These are phyloP conservation scores for Ophiodon elongatus DNA, from an alignment of 2,113 vertebrate species.

Conservation along the genomic window DNA sequence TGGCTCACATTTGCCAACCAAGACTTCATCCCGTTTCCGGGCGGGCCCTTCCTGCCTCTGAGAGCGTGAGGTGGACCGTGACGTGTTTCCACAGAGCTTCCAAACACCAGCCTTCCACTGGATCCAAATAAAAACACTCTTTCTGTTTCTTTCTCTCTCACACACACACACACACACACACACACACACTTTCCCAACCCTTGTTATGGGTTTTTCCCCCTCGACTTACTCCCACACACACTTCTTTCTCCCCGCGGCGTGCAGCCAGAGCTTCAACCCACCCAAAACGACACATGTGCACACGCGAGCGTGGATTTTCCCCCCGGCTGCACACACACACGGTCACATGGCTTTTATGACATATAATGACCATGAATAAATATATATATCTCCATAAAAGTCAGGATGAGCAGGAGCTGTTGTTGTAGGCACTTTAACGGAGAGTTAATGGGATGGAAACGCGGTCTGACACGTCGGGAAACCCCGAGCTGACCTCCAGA, in stretches of 20 bases:
- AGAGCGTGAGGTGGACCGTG: no score
- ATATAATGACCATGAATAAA: constrained; percentile 3
- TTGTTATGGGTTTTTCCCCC: constrained; percentile 17
- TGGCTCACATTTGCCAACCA: no score
- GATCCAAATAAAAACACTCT: constrained; percentile 41
- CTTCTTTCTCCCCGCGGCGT: constrained; percentile 1
- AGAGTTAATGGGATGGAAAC: constrained; percentile 51
- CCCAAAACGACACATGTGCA: constrained; percentile 45
- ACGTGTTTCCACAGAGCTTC: constrained; percentile 48
- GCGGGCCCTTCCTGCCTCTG: no score
- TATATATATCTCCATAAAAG: background rate
- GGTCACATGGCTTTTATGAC: constrained; percentile 30
- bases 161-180: background rate
- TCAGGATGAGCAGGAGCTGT: constrained; percentile 20
- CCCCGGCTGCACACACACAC: constrained; percentile 5
- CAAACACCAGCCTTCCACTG: constrained; percentile 31
- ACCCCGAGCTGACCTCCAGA: constrained; percentile 41
- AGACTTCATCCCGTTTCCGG: no score
- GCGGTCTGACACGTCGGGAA: constrained; percentile 31
- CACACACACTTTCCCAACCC: constrained; percentile 1
- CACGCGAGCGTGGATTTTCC: constrained; percentile 1
- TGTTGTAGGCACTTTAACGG: constrained; percentile 26
- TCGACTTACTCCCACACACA: constrained; percentile 15
- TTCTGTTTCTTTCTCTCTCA: background rate
- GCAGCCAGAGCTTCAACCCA: constrained; percentile 48